Conservation (phyloP, 2,113 vertebrate species). For the Cottus gobio region DNA sequence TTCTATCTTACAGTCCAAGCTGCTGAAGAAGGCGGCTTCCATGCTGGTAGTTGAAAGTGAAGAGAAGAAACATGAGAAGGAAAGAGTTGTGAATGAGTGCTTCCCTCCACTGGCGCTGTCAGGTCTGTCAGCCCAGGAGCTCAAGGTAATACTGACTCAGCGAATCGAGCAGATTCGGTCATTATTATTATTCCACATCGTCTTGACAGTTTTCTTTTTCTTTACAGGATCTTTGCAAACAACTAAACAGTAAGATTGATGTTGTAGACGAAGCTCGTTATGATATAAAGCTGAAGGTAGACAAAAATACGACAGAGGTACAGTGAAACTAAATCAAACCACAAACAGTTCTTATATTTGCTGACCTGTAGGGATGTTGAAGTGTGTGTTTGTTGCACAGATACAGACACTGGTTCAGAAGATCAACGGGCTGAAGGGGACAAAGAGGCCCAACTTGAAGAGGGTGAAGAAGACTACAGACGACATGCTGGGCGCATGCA, state of each 20-base stretch:
- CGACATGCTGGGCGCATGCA: constrained; percentile 77
- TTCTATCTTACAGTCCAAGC: constrained; percentile 65
- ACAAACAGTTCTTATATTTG: neutral
- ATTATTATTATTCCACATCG: neutral
- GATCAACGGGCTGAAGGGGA: constrained; percentile 82
- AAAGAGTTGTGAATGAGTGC: constrained; percentile 68
- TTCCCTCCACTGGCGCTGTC: constrained; percentile 77
- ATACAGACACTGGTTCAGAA: constrained; percentile 78
- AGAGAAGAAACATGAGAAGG: constrained; percentile 70
- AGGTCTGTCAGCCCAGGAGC: constrained; percentile 79
- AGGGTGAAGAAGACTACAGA: constrained; percentile 84
- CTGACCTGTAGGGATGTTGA: neutral
- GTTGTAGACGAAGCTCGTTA: constrained; percentile 79
- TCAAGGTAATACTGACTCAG: constrained; percentile 75
- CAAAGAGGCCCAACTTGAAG: constrained; percentile 81
- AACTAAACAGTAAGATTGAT: constrained; percentile 76
- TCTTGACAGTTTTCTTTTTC: neutral
- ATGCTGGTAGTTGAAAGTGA: constrained; percentile 79
- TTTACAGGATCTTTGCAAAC: constrained; percentile 80
- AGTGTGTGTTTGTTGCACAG: constrained; percentile 54
- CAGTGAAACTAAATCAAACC: neutral
- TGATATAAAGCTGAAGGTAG: constrained; percentile 74
- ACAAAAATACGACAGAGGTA: constrained; percentile 77
- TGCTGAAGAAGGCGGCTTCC: constrained; percentile 77
- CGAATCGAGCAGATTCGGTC: neutral